These are phyloP conservation scores for Mamestra brassicae DNA, from an alignment of 2,888 invertebrate genomes.

Conservation along the genomic window DNA sequence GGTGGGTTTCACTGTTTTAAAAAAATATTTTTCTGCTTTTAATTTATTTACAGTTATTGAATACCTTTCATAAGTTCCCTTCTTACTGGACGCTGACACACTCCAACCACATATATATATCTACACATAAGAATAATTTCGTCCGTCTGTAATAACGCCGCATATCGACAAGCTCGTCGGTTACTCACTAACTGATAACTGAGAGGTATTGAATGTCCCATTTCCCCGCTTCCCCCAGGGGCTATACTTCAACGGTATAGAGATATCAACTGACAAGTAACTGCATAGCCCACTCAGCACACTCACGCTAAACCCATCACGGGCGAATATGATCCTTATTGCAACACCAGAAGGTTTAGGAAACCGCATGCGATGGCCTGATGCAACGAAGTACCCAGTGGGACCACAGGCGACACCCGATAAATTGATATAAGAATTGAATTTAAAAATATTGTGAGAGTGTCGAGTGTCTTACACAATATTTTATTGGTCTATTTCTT, in stretches of 20 bases:
- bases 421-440: conserved; percentile 71
- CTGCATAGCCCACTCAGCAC: conserved; percentile 54
- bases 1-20: background rate
- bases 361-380: conserved; percentile 21
- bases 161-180: conserved; percentile 32
- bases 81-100: background rate
- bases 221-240: conserved; percentile 60
- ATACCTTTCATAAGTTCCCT: background rate
- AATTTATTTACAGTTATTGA: background rate
- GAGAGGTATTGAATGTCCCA: conserved; percentile 68
- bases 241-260: conserved; percentile 60
- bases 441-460: conserved; percentile 65
- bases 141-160: background rate
- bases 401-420: conserved; percentile 63
- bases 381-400: conserved; percentile 37
- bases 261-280: conserved; percentile 63
- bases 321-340: conserved; percentile 43
- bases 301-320: conserved; percentile 6
- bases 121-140: background rate
- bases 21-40: background rate
- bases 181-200: conserved; percentile 59
- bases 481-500: conserved; percentile 55
- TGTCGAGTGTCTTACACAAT: conserved; percentile 45
- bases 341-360: conserved; percentile 14
- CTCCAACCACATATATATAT: too few relatives aligned